A percentile compares a stretch with the other conserved stretches of the same genome.
phyloP scores from a whole-genome alignment of 2,113 vertebrate species.

The Ceyx cyanopectus region DNA sequence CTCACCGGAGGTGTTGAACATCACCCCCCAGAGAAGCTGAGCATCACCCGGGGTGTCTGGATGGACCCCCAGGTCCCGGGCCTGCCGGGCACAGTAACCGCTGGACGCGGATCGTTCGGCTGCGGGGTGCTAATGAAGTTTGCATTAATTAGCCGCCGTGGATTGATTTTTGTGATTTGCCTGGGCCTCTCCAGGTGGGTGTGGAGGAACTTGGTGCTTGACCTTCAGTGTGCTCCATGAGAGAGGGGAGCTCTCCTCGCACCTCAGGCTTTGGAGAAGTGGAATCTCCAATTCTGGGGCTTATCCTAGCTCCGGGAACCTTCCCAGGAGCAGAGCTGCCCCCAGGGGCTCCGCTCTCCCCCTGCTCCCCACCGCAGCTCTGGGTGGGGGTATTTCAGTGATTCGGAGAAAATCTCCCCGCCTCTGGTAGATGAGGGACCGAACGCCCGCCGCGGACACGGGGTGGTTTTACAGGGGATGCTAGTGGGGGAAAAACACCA shows the following conservation, averaged over 20 bases:
- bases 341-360: neutral
- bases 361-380: rapidly evolving
- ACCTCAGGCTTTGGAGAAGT: neutral
- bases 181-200: neutral
- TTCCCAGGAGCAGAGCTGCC: rapidly evolving
- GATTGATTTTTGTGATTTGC: conserved; percentile 47
- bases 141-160: conserved; percentile 48
- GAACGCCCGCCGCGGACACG: rapidly evolving
- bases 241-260: rapidly evolving
- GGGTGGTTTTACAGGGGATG: rapidly evolving
- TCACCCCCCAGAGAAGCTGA: neutral
- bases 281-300: rapidly evolving
- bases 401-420: neutral
- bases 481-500: neutral
- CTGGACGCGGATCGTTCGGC: neutral
- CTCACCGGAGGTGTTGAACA: neutral
- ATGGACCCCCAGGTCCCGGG: neutral
- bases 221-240: neutral
- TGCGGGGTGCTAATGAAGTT: conserved; percentile 34
- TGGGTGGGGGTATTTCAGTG: rapidly evolving
- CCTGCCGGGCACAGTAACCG: neutral
- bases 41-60: rapidly evolving
- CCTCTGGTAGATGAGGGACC: rapidly evolving
- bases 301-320: rapidly evolving
- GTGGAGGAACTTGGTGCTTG: conserved; percentile 31